Percentiles rank a stretch among this genome's conserved stretches.
These are phyloP conservation scores for Tylochromis polylepis DNA, from an alignment of 2,113 vertebrate species.

Conservation along the genomic window DNA sequence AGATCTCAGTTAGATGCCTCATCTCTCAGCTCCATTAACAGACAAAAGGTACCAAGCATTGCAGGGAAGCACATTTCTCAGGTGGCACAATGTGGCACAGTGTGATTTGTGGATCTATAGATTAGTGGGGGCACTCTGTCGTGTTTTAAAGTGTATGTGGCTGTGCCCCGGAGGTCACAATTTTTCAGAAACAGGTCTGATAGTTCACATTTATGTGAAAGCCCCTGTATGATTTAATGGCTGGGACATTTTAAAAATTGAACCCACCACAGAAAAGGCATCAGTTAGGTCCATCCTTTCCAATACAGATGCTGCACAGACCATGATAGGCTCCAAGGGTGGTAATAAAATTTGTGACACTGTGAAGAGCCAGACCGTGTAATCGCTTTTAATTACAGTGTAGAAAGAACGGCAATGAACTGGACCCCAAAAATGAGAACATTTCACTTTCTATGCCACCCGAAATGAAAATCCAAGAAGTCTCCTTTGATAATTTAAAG, in stretches of 20 bases:
- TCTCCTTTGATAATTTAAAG: not conserved
- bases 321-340: not conserved
- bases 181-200: not conserved
- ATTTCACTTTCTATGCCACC: not conserved
- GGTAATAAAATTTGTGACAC: not conserved
- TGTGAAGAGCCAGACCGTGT: not conserved
- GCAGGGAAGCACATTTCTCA: not conserved
- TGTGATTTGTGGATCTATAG: not conserved
- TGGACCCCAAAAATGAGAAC: not conserved
- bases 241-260: conserved; percentile 10
- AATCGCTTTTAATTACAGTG: not conserved
- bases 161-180: not conserved
- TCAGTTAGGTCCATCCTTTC: not conserved
- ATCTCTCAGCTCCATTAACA: conserved; percentile 24
- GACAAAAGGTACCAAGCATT: conserved; percentile 2
- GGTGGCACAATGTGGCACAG: not conserved
- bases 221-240: not conserved
- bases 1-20: conserved; percentile 1
- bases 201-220: conserved; percentile 7
- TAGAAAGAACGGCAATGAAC: not conserved
- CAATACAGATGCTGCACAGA: not conserved
- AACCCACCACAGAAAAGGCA: not conserved
- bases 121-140: not conserved
- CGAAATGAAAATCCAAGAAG: not conserved
- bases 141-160: not conserved